phyloP scores from a whole-genome alignment of 1,140 invertebrate species.

The Leptoteleia sp. region DNA sequence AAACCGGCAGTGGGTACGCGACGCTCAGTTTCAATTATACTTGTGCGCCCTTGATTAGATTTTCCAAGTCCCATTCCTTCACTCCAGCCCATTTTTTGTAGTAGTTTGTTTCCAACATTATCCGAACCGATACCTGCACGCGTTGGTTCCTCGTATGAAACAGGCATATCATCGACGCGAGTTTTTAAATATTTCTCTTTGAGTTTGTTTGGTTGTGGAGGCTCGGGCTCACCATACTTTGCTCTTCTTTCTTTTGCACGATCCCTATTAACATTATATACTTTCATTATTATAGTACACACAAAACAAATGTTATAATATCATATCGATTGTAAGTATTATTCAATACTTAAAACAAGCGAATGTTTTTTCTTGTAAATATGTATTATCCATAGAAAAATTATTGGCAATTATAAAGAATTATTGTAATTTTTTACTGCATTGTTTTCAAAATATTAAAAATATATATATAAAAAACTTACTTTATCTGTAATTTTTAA shows the following conservation, averaged over 20 bases:
- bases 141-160: conserved; percentile 84
- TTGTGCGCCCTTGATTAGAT: conserved; percentile 95
- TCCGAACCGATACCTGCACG: conserved; percentile 90
- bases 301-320: too few species aligned
- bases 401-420: background rate
- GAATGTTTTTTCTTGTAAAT: too few species aligned
- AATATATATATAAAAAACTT: too few species aligned
- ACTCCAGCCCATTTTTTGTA: conserved; percentile 99
- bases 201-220: conserved; percentile 87
- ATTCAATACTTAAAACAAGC: too few species aligned
- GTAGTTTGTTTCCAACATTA: conserved; percentile 94
- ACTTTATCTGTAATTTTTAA: too few species aligned
- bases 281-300: background rate
- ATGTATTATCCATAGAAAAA: too few species aligned
- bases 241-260: conserved; percentile 96
- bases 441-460: conserved; percentile 1
- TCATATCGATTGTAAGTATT: too few species aligned
- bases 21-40: conserved; percentile 90
- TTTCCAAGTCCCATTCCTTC: conserved; percentile 97
- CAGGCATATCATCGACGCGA: conserved; percentile 80
- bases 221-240: conserved; percentile 95
- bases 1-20: conserved; percentile 87
- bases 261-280: conserved; percentile 84
- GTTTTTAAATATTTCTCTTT: conserved; percentile 86
- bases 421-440: background rate